These are phyloP conservation scores for Lutjanus argentimaculatus DNA, from an alignment of 2,797 vertebrate genomes.

Conservation along the genomic window DNA sequence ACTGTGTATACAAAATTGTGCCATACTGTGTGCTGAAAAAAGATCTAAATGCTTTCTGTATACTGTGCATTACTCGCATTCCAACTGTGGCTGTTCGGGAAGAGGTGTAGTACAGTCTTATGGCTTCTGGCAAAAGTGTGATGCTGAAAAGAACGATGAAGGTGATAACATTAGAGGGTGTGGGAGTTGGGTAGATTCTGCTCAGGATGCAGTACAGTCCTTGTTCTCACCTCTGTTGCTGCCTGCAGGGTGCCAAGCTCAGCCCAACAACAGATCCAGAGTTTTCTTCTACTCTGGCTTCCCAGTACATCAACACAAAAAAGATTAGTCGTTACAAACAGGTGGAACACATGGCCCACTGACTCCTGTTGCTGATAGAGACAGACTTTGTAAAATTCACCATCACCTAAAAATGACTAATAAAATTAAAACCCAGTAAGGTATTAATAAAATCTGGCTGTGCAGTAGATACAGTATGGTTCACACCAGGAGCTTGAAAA, in stretches of 20 bases:
- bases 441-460: too few relatives aligned
- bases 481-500: too few relatives aligned
- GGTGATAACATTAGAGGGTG: slow-evolving; percentile 48
- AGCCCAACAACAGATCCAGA: slow-evolving; percentile 6
- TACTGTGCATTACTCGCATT: not conserved
- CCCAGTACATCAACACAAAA: not conserved
- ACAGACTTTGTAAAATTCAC: not conserved
- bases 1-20: not conserved
- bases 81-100: not conserved
- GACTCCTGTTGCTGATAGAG: not conserved
- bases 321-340: not conserved
- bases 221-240: slow-evolving; percentile 52
- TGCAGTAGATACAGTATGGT: too few relatives aligned
- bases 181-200: slow-evolving; percentile 40
- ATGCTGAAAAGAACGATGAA: slow-evolving; percentile 23
- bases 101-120: not conserved
- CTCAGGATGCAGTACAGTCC: slow-evolving; percentile 42
- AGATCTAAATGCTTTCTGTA: not conserved
- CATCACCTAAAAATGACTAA: not conserved
- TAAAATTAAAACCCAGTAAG: not conserved
- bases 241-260: slow-evolving; percentile 32
- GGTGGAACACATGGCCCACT: not conserved
- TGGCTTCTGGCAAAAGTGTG: slow-evolving; percentile 37
- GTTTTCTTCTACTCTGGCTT: not conserved
- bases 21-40: not conserved